phyloP scores from a whole-genome alignment of 1,140 invertebrate genomes.

The Muscidifurax raptorellus region DNA sequence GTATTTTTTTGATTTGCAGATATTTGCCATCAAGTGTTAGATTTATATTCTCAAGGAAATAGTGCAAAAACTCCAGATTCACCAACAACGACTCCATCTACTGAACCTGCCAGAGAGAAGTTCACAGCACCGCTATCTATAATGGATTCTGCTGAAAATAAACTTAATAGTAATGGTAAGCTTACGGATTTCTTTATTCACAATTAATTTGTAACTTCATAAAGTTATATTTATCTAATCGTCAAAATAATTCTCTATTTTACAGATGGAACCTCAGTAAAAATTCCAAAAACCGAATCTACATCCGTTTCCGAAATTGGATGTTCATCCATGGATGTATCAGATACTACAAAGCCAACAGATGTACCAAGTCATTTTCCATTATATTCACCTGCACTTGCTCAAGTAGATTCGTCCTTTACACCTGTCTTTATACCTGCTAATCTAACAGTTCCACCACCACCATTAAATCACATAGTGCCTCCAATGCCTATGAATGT shows the following conservation, averaged over 20 bases:
- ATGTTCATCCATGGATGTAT: constrained; percentile 61
- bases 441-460: constrained; percentile 70
- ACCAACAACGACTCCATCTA: constrained; percentile 76
- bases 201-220: background rate
- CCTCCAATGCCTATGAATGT: constrained; percentile 67
- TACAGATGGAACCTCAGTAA: constrained; percentile 64
- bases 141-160: constrained; percentile 64
- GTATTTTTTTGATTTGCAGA: constrained; percentile 76
- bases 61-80: constrained; percentile 78
- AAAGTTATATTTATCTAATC: too few species aligned
- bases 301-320: constrained; percentile 64
- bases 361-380: constrained; percentile 66
- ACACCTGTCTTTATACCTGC: constrained; percentile 69
- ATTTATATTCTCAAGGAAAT: constrained; percentile 86
- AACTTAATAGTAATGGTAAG: constrained; percentile 66
- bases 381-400: constrained; percentile 64
- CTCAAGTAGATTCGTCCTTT: constrained; percentile 61
- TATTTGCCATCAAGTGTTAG: constrained; percentile 97
- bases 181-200: constrained; percentile 17
- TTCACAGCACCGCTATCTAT: constrained; percentile 57
- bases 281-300: constrained; percentile 64
- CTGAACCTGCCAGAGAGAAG: constrained; percentile 66
- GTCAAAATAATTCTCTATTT: constrained; percentile 12
- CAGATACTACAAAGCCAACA: constrained; percentile 62
- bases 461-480: constrained; percentile 71